Base-by-base conservation (phyloP, 1,140 invertebrate genomes). In the Zaprionus kolodkinae region DNA sequence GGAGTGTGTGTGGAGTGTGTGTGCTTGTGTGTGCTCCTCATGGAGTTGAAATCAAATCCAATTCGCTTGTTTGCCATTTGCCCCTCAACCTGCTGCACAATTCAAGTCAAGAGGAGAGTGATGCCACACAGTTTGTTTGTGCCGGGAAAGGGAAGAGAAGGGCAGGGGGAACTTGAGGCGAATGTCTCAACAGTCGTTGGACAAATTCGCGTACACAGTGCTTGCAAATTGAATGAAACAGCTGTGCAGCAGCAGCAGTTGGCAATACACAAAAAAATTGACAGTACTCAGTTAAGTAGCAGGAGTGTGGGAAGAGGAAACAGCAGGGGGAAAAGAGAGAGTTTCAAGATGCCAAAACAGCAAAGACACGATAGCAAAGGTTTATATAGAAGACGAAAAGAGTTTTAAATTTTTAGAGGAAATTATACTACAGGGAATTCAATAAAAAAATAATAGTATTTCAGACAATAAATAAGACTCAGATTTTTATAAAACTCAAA, bases 31-130 rank as follows among this genome's bases (percentile, higher is more conserved):
- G 65, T 60, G n/a, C 33, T 13, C 33, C 21, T 36, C 35, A 27
- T 54, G 21, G 48, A 36, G 15, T 54, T 50, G 40, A n/a, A 38
- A 62, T 56, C 45, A 73, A 61, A 61, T 68, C 38, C 59, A 80
- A 73, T 83, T 65, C 59, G 66, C 64, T 62, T 81, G 79, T 81
- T 81, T 80, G 78, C 78, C 78, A 80, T 72, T 81, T 77, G 79
- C 73, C 48, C 40, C 40, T 56, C 59, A 48, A 71, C 59, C 50
- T 62, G 65, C 30, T 50, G 9, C 4, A 30, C 55, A 59, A 68
- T 59, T 59, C 21, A 33, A 57, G 55, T 45, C 35, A 45, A 17
- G 59, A 75, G 62, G 40, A 52, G 36, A 50, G 54, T 62, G 38
- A 68, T 48, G 43, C 15, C 69, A 56, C 10, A 3, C 54, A 64